Evolutionary conservation across 2,888 invertebrate genomes (phyloP), one percentile per base, ranked within the genome.

Genomic region (Hemicrepidius hirtus): DNA sequence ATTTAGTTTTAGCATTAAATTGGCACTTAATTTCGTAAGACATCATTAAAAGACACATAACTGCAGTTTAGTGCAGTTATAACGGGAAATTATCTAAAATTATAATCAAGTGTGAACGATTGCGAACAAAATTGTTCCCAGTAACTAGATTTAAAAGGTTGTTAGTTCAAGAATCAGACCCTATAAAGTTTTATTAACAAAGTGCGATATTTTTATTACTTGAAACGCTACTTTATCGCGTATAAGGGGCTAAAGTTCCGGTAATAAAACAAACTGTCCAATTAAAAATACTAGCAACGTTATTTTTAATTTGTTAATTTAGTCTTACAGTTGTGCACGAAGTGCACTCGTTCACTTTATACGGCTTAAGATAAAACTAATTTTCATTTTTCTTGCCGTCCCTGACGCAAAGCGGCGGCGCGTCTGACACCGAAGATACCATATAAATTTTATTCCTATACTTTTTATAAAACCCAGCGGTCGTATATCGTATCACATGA

Each of bases 401-500:
- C 41, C 44, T 68, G 63, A 62, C 63, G 63, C 46, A 63, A 63
- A 66, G 66, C 66, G 62, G 63, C 40, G 65, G 59, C 44, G 65
- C 65, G 65, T 71, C 72, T 75, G 75, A 73, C 76, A 73, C 73
- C 73, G 28, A 73, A 77, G 77, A 76, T 78, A 75, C 75, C 74
- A 79, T 79, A 81, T 79, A 81, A 80, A 80, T 80, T 81, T 79
- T 74, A 77, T 78, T 75, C 74, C 77, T 76, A 75, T 75, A 72
- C 76, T 80, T 80, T 80, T 81, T 80, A 74, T 74, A 75, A 79
- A 77, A 77, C 77, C 78, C 80, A 73, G 55, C 76, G 78, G 79
- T 77, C 81, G 81, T 82, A 82, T 81, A 82, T 81, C 79, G 81
- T 79, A 82, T 83, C 83, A 81, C 82, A 83, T 82, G 83, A 83